Base-by-base conservation (phyloP, 2,113 vertebrate genomes). In the Seriola aureovittata region DNA sequence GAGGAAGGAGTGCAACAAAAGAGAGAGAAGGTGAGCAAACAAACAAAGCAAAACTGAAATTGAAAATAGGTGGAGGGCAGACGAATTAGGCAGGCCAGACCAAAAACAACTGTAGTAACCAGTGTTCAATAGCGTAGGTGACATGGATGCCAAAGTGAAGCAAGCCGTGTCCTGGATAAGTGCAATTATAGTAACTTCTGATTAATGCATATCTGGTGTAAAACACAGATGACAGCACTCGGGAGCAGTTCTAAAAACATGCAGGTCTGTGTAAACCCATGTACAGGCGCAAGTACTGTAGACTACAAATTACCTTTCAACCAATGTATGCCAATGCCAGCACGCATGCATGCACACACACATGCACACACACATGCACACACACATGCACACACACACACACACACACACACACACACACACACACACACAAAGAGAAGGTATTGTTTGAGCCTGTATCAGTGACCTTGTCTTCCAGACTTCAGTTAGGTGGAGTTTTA, bases 401-500 rank as follows among this genome's bases (percentile, higher is more conserved):
- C 25, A 29, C 25, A 29, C 25, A 29, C 52, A 55, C 52, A 55
- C 52, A 58, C n/a, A 55, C 54, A 55, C 54, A 55, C 3, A 55
- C 54, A 55, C 21, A 23, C 54, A 58, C n/a, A 57, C 54, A 23
- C n/a, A 55, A 1, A 23, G 3, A 21, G 17, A 52, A 52, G 17
- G 50, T 9, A 52, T 52, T 13, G n/a, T 55, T 55, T 23, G 21
- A 19, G 50, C 50, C 21, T 23, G 3, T 55, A 23, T 13, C 50
- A 40, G 12, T 13, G 29, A 54, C 50, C 8, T 23, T 55, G 29
- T 55, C 2, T 54, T 71, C 65, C 17, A 42, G n/a, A 42, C 11
- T 59, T 78, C 19, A 48, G 25, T 46, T 14, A 68, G 23, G 71
- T 21, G 19, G 38, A 32, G 60, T 73, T 63, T 75, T 48, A 36